phyloP scores from a whole-genome alignment of 2,888 invertebrate species.

The Sicus ferrugineus region DNA sequence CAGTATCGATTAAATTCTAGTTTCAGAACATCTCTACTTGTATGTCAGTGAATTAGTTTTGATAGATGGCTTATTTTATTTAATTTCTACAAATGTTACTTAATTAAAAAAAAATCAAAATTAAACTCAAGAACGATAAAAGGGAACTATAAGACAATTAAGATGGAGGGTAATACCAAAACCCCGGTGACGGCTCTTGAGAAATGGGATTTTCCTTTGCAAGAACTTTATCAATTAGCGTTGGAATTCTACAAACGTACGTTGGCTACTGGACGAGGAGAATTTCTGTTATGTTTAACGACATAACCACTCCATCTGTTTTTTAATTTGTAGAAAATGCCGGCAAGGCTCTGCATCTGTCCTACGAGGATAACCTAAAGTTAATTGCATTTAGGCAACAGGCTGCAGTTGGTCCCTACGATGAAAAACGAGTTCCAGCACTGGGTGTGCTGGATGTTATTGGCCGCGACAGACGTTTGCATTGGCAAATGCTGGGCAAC shows the following conservation, averaged over 20 bases:
- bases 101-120: no score
- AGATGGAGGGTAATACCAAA: constrained; percentile 4
- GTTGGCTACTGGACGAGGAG: constrained; percentile 27
- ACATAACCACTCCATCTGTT: neutral
- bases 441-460: constrained; percentile 95
- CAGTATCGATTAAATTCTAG: no score
- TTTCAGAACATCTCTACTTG: no score
- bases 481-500: constrained; percentile 92
- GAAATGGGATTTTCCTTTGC: constrained; percentile 75
- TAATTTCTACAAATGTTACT: no score
- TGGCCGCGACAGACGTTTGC: constrained; percentile 88
- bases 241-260: constrained; percentile 93
- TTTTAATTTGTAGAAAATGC: constrained; percentile 79
- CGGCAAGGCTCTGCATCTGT: constrained; percentile 94
- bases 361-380: constrained; percentile 91
- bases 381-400: constrained; percentile 93
- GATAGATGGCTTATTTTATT: no score
- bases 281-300: neutral
- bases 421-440: constrained; percentile 76
- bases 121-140: neutral
- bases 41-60: no score
- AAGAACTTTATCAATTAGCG: constrained; percentile 88
- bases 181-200: constrained; percentile 45
- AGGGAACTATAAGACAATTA: neutral
- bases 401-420: constrained; percentile 83